A percentile compares a stretch with the other conserved stretches of the same genome.
Conservation (phyloP, 2,113 vertebrate genomes). For the Nannobrachium achirus region DNA sequence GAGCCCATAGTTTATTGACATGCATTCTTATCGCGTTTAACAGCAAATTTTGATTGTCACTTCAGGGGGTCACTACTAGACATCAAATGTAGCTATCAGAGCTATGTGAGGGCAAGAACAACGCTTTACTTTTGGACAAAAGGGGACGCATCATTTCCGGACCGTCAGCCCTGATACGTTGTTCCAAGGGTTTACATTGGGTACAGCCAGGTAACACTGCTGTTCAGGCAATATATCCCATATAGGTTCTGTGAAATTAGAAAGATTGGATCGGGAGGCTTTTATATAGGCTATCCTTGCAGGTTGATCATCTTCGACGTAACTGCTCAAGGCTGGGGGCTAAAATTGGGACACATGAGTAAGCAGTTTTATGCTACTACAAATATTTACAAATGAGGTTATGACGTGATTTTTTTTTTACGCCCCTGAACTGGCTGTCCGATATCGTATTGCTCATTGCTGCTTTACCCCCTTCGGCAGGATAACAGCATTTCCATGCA, state of each 20-base stretch:
- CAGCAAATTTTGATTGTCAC: not conserved
- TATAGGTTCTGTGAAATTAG: conserved; percentile 16
- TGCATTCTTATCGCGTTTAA: not conserved
- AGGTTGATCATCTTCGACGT: not conserved
- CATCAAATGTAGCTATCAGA: not conserved
- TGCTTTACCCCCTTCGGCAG: conserved; percentile 25
- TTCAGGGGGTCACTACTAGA: not conserved
- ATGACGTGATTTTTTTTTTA: not conserved
- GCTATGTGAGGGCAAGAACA: not conserved
- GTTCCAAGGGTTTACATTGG: not conserved
- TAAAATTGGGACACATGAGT: conserved; percentile 55
- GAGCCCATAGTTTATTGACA: not conserved
- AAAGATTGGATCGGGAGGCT: not conserved
- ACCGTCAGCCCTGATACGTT: conserved; percentile 16
- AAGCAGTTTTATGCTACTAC: conserved; percentile 41
- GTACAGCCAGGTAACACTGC: not conserved
- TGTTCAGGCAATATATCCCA: conserved; percentile 3
- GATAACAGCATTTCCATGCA: conserved; percentile 43
- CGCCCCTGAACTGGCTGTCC: not conserved
- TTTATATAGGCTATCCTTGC: not conserved
- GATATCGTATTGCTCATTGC: not conserved
- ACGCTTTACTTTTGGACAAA: conserved; percentile 3
- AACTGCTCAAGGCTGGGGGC: conserved; percentile 3
- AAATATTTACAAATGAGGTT: too few relatives aligned
- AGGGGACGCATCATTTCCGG: conserved; percentile 27